Percentiles rank a stretch among this genome's conserved stretches.
Conservation (phyloP, 2,113 vertebrate genomes). For the Turdus rufiventris region DNA sequence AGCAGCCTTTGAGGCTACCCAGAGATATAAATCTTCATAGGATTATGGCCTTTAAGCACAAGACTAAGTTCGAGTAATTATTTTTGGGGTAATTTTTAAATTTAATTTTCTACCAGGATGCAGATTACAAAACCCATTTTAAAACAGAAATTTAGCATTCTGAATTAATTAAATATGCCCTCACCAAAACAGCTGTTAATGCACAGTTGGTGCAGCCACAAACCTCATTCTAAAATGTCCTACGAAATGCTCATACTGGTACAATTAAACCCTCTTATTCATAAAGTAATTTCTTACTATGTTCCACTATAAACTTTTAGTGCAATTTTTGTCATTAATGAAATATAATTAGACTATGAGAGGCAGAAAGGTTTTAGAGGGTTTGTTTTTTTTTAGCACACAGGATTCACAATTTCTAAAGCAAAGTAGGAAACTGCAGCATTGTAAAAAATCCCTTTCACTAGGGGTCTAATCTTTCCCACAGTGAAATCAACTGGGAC, state of each 20-base stretch:
- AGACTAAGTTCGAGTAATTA: conserved; percentile 14
- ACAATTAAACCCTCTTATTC: background rate
- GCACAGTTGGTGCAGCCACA: background rate
- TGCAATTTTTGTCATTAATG: background rate
- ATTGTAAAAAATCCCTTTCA: conserved; percentile 28
- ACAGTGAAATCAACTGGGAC: background rate
- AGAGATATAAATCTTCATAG: background rate
- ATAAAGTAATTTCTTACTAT: background rate
- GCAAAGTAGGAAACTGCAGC: background rate
- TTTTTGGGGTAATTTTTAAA: background rate
- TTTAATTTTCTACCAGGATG: conserved; percentile 29
- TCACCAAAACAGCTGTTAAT: conserved; percentile 15
- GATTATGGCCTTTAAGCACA: conserved; percentile 1
- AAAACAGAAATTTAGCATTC: background rate
- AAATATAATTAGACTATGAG: background rate
- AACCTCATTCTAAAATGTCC: conserved; percentile 5
- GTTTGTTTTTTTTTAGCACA: background rate
- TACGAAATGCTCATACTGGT: background rate
- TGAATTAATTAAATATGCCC: conserved; percentile 7
- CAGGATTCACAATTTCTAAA: background rate
- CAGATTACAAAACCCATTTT: conserved; percentile 2
- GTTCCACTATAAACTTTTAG: background rate
- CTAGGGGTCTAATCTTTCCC: background rate
- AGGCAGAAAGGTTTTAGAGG: background rate
- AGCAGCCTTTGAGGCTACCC: background rate